phyloP scores from a whole-genome alignment of 2,113 vertebrate species.

The Hippolais icterina region DNA sequence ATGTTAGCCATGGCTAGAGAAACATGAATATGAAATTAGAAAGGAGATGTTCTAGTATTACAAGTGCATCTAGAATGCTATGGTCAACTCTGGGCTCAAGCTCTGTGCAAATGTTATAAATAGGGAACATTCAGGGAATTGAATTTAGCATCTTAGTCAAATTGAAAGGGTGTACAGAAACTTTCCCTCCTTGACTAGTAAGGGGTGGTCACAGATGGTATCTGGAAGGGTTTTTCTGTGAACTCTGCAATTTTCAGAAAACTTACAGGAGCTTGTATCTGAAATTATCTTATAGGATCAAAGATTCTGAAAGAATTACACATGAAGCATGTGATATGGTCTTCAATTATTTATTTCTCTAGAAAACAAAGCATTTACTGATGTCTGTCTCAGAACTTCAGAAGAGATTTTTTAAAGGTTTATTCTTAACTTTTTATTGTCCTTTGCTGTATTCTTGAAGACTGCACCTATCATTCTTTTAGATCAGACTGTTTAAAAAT shows the following conservation, averaged over 20 bases:
- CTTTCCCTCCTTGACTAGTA: background rate
- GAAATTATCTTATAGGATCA: background rate
- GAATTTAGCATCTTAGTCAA: background rate
- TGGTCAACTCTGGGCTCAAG: background rate
- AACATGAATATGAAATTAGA: background rate
- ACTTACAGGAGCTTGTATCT: background rate
- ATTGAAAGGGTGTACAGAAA: background rate
- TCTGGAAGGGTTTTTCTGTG: background rate
- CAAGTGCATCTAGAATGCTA: background rate
- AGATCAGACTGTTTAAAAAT: background rate
- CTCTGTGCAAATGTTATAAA: background rate
- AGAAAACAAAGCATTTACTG: background rate
- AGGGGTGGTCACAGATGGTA: background rate
- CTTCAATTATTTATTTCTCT: background rate
- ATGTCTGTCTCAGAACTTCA: background rate
- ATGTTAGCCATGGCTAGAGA: background rate
- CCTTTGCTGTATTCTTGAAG: background rate
- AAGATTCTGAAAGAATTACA: background rate
- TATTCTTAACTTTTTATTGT: background rate
- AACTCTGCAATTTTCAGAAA: background rate
- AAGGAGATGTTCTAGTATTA: background rate
- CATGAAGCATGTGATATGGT: background rate
- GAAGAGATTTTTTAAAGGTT: background rate
- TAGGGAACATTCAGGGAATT: background rate
- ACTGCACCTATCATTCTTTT: background rate